Conservation (phyloP, 2,888 invertebrate genomes). For the Acleris cristana region DNA sequence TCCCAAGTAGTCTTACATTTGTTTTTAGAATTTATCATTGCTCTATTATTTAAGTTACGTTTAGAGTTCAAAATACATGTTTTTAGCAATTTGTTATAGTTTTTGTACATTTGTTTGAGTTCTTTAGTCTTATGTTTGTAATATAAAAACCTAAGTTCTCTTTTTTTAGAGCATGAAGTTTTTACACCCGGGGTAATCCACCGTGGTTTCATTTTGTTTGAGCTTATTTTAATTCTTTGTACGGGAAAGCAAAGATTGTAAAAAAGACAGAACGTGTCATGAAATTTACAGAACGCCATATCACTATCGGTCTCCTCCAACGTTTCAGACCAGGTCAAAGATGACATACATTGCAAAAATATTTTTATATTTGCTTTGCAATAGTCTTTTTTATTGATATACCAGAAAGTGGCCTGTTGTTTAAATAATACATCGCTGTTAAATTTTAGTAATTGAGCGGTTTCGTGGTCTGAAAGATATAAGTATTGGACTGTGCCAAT, state of each 20-base stretch:
- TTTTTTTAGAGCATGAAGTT: not conserved
- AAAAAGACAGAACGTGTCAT: conserved; percentile 8
- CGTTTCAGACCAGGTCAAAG: conserved; percentile 5
- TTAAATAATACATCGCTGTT: not conserved
- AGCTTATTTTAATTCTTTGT: not conserved
- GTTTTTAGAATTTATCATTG: not conserved
- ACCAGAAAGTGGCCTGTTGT: not conserved
- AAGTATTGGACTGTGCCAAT: not conserved
- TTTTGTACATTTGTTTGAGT: not conserved
- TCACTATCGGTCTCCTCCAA: not conserved
- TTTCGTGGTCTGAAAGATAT: conserved; percentile 3
- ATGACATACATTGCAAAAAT: not conserved
- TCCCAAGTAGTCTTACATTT: conserved; percentile 1
- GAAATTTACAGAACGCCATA: not conserved
- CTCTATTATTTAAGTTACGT: not conserved
- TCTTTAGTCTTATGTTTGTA: conserved; percentile 3
- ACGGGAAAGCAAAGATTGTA: conserved; percentile 7
- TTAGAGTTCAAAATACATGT: not conserved
- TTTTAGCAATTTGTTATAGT: not conserved
- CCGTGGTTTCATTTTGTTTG: not conserved
- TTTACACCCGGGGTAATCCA: conserved; percentile 1
- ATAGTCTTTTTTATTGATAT: not conserved
- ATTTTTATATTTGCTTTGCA: not conserved
- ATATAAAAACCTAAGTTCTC: conserved; percentile 1
- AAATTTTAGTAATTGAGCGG: not conserved